Base-by-base conservation (phyloP, 2,113 vertebrate species). In the Percina caprodes region DNA sequence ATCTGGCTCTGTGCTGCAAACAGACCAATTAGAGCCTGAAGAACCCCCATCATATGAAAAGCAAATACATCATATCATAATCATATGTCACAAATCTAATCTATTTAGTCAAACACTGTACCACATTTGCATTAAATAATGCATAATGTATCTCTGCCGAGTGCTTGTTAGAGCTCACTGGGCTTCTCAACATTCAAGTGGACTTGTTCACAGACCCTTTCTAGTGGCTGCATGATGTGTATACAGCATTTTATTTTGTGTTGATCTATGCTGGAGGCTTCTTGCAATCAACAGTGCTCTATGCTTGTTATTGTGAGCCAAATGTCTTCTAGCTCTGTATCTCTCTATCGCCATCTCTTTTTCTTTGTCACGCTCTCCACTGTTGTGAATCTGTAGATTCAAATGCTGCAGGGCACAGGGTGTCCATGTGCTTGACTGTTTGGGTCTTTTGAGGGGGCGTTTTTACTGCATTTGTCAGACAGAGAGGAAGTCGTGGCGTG, bases 271-370 rank as follows among this genome's bases (percentile, higher is more conserved):
- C 86, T 88, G 49, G 59, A 88, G 86, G 91, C 82, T 83, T 21
- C 51, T 56, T 79, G 77, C 68, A 89, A 77, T 90, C 91, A 87
- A 60, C 65, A 86, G 63, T 63, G 75, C 65, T 81, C 80, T 58
- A 35, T 82, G 88, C 86, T 84, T 87, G 86, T 91, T 92, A 84
- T 82, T 90, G 63, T 33, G 26, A 88, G 79, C 65, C 83, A 83
- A 91, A 88, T 74, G 54, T 85, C 77, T 92, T 88, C 76, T 30
- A 89, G 81, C 77, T 69, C 35, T 82, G 39, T 79, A 60, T 81
- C 72, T 75, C 82, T 68, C 13, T 68, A 11, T 13, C 5, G 14
- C 46, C 71, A 26, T 87, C 39, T 74, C 14, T 68, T 12, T 69
- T 35, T 74, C 15, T 60, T 19, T 55, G 52, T 79, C 12, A 42